Evolutionary conservation across 1,140 invertebrate genomes (phyloP), one percentile per base, ranked within the genome.

Genomic region (Heliconius melpomene): DNA sequence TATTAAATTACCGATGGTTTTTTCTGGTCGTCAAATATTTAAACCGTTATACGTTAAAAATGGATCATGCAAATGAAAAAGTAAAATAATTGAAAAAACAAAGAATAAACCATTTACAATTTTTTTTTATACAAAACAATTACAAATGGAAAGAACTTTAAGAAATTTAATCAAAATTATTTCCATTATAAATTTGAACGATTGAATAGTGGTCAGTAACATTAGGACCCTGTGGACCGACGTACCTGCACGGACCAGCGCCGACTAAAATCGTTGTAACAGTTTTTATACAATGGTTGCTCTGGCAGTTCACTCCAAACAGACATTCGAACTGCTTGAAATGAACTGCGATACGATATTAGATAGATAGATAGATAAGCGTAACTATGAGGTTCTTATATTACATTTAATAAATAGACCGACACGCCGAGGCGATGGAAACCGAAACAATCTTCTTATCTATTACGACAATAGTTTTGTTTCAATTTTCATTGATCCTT

Each of bases 201-300:
- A 26, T 26, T 2, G 60, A 13, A 9, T 26, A 26, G 60, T 6
- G 26, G 23, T 66, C 60, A 66, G 60, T 29, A 66, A 66, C 85
- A 85, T 89, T 88, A 91, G 88, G 86, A 91, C 89, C 91, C 91
- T 93, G 91, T 93, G 89, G 84, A 89, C 83, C 87, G 86, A 84
- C 88, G 81, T 70, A 83, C 36, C 80, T 87, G 87, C 87, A 84
- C 79, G 83, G 79, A 74, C 82, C 85, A 85, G 85, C 86, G 87
- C 85, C 84, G 86, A 89, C 85, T 88, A 88, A 87, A 85, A 84
- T 91, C 91, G 90, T 92, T 91, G 91, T 91, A 90, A 86, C 79
- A 78, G 80, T 52, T 84, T 83, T 82, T 84, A 86, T 86, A 86
- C 84, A 83, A 79, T 86, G 81, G 75, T 82, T 78, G 84, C 82